Base-by-base conservation (phyloP, 2,888 invertebrate species). In the Ashinkailepas kermadecensis region DNA sequence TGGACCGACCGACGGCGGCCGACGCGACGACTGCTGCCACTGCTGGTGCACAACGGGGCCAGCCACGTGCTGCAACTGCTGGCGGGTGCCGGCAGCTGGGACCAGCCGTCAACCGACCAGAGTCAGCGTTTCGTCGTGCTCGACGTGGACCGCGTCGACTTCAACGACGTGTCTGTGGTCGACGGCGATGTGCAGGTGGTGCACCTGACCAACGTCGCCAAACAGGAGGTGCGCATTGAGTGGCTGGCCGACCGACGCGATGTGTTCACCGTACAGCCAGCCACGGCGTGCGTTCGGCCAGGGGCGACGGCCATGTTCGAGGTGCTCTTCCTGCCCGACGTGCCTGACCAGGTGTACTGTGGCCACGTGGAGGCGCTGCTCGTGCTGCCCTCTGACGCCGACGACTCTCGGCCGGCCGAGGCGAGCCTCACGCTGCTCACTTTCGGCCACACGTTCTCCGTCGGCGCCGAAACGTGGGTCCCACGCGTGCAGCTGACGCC, bases 41-140 rank as follows among this genome's bases (percentile, higher is more conserved):
- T 74, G 74, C 74, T 74, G 39, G 74, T 74, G 74, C 74, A 74
- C 74, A 10, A 74, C 21, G 54, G 54, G 54, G 74, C 54, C 54
- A 13, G 74, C 25, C 74, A 21, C 54, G 54, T 54, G 74, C 74
- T 18, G 54, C 39, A 39, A 54, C 74, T 39, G 74, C 74, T 74
- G 74, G 39, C 25, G 18, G 23, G n/a, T 13, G 70, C 39, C 13
- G 67, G 13, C 67, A 12, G 67, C 3, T 13, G 9, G 12, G 4
- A 13, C n/a, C 11, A 7, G 9, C 9, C 25, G 13, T 54, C 54
- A 6, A 10, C 74, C 39, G 15, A 54, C 39, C 23, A 0, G 8
- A 11, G 11, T 54, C 15, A 18, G 54, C 54, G 74, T 11, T 11
- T 15, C 39, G 74, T 13, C 54, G 54, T 54, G 18, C 74, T 74